These are phyloP conservation scores for Heteropelma amictum DNA, from an alignment of 2,888 invertebrate genomes.

Conservation along the genomic window DNA sequence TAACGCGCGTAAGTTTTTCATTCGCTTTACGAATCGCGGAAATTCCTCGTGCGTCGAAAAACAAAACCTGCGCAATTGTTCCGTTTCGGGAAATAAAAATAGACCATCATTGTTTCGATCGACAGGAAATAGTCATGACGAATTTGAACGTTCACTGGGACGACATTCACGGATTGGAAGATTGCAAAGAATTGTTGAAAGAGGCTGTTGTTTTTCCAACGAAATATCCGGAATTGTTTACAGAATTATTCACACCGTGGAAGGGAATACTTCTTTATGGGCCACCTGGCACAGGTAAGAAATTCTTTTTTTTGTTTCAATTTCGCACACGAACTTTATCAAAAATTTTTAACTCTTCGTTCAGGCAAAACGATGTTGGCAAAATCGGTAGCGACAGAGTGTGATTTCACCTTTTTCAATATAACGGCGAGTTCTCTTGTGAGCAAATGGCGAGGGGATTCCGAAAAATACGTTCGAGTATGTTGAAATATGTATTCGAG, in stretches of 20 bases:
- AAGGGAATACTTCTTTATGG: slow-evolving; percentile 84
- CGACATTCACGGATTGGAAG: slow-evolving; percentile 88
- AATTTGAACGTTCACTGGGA: slow-evolving; percentile 87
- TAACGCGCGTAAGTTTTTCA: slow-evolving; percentile 80
- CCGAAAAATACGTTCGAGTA: slow-evolving; percentile 94
- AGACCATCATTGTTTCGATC: not conserved
- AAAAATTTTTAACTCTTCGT: slow-evolving; percentile 16
- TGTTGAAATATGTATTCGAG: too few species aligned
- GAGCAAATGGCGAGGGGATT: slow-evolving; percentile 98
- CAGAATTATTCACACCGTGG: slow-evolving; percentile 88
- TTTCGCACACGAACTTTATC: not conserved
- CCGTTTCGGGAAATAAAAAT: not conserved
- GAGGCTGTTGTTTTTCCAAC: slow-evolving; percentile 92
- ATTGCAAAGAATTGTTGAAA: slow-evolving; percentile 87
- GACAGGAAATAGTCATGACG: slow-evolving; percentile 82
- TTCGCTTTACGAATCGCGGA: too few species aligned
- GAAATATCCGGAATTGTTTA: slow-evolving; percentile 86
- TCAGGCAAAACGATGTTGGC: slow-evolving; percentile 92
- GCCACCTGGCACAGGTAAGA: slow-evolving; percentile 89
- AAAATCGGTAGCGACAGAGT: slow-evolving; percentile 91
- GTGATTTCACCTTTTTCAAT: slow-evolving; percentile 91
- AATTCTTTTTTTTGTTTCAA: too few species aligned
- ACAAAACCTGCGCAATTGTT: not conserved
- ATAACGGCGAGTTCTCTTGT: slow-evolving; percentile 92
- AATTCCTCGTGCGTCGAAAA: not conserved